Evolutionary conservation across 2,888 invertebrate species (phyloP).

Genomic region (Ophioninae sp.): DNA sequence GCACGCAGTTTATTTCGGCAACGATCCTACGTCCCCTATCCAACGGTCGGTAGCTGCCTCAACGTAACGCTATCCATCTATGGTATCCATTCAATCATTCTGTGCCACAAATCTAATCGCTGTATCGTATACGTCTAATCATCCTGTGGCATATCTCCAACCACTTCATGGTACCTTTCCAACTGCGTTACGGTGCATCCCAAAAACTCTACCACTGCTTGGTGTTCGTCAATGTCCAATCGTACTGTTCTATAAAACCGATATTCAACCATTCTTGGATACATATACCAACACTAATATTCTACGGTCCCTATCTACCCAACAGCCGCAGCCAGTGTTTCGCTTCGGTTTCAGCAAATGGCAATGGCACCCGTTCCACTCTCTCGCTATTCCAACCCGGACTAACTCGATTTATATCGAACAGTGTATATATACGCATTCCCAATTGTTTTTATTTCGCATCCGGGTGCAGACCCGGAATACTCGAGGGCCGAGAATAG

Average conservation of each 20-base stretch:
- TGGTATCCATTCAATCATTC: too few species aligned
- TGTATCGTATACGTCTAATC: too few species aligned
- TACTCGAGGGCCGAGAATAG: slow-evolving; percentile 27
- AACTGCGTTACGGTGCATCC: not conserved
- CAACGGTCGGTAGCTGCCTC: too few species aligned
- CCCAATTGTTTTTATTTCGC: slow-evolving; percentile 45
- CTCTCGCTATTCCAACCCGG: slow-evolving; percentile 2
- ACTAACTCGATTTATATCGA: slow-evolving; percentile 38
- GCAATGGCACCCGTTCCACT: not conserved
- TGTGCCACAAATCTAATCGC: too few species aligned
- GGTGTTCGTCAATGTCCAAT: not conserved
- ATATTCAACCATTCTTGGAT: not conserved
- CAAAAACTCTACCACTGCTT: not conserved
- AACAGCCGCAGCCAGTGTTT: slow-evolving; percentile 6
- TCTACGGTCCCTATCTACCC: not conserved
- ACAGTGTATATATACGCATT: slow-evolving; percentile 7
- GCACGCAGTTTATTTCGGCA: too few species aligned
- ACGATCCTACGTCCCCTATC: too few species aligned
- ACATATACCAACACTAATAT: not conserved
- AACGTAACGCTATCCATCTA: too few species aligned
- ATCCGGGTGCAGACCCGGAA: slow-evolving; percentile 27
- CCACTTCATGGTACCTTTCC: not conserved
- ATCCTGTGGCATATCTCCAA: not conserved
- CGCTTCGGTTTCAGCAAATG: slow-evolving; percentile 25
- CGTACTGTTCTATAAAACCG: not conserved